Evolutionary conservation across 1,140 invertebrate genomes (phyloP), one percentile per base, ranked within the genome.

Genomic region (Mya arenaria): DNA sequence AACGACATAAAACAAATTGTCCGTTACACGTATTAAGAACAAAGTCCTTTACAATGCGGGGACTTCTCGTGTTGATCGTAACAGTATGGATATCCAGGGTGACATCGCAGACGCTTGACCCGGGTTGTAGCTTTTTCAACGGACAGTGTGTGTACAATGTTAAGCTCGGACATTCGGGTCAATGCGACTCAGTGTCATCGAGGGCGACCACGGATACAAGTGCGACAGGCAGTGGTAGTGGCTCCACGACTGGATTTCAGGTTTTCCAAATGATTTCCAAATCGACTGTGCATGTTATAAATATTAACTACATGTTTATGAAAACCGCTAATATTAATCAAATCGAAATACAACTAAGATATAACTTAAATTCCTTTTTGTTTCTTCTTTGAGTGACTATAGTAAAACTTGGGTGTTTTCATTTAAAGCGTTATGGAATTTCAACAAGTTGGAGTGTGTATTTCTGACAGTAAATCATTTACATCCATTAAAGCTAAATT

Each of bases 71-170:
- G n/a, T n/a, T n/a, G n/a, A n/a, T n/a, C n/a, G n/a, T n/a, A n/a
- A n/a, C n/a, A n/a, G n/a, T n/a, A n/a, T n/a, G n/a, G n/a, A n/a
- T n/a, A n/a, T n/a, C n/a, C n/a, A n/a, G n/a, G n/a, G 8, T 23
- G 8, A 52, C 2, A n/a, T 52, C 48, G 25, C 66, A 36, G n/a
- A 19, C 73, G 30, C 83, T 85, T 63, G 62, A 71, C 10, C 87
- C 87, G 4, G 87, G 87, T 10, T 88, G 87, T 62, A 88, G 86
- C 80, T 88, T 88, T 56, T 84, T 23, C 36, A 85, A 84, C 30
- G 87, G 86, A 5, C 86, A 88, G 66, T 88, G 87, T 81, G 36
- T 86, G 1, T 88, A 88, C 41, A 87, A 85, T 28, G 78, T 88
- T 19, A 74, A 87, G 52, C 58, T 88, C 13, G 87, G 87, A 30